These are phyloP conservation scores for Diarsia dahlii DNA, from an alignment of 2,888 invertebrate genomes.

Conservation along the genomic window DNA sequence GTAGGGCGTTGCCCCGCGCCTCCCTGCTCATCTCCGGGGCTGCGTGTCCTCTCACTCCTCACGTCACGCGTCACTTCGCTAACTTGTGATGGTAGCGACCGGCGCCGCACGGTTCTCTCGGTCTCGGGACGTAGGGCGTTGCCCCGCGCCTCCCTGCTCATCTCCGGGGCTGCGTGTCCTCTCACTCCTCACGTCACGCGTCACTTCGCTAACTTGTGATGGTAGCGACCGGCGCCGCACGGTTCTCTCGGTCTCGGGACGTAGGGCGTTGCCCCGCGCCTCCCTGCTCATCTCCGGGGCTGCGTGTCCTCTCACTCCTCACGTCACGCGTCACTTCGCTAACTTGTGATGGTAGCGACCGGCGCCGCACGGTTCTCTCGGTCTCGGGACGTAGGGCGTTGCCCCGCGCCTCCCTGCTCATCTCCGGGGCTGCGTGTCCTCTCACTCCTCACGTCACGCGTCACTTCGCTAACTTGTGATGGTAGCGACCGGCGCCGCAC, in stretches of 20 bases:
- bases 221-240: not conserved
- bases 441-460: not conserved
- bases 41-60: not conserved
- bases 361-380: not conserved
- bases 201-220: not conserved
- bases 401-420: conserved; percentile 16
- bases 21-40: not conserved
- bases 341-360: not conserved
- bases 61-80: not conserved
- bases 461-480: not conserved
- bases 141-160: conserved; percentile 16
- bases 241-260: conserved; percentile 1
- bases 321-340: not conserved
- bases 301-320: not conserved
- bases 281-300: not conserved
- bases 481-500: not conserved
- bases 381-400: conserved; percentile 27
- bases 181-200: not conserved
- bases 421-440: not conserved
- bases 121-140: conserved; percentile 27
- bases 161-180: not conserved
- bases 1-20: conserved; percentile 35
- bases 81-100: not conserved
- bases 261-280: conserved; percentile 35
- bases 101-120: not conserved